These are phyloP conservation scores for Erythrolamprus reginae DNA, from an alignment of 2,113 vertebrate genomes.

Conservation along the genomic window DNA sequence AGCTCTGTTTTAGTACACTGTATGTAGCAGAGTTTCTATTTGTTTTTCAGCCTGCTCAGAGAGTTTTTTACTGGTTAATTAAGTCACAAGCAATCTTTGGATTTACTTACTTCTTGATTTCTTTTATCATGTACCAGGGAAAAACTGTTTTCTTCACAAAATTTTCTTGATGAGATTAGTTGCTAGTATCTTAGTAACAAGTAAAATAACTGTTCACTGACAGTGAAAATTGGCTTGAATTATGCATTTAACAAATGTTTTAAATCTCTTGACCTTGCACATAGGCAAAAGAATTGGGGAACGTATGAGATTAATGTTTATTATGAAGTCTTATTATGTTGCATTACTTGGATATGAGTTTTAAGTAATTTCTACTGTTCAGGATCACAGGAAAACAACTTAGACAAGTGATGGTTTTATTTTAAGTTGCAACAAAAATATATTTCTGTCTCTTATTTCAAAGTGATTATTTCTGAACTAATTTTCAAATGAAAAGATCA, in stretches of 20 bases:
- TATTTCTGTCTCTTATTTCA: neutral
- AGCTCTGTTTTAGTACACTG: neutral
- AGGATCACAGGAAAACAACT: neutral
- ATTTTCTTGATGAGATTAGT: neutral
- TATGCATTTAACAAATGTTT: neutral
- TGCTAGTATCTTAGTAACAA: neutral
- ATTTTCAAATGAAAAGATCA: neutral
- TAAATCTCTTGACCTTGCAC: neutral
- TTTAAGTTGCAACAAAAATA: neutral
- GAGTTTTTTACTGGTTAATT: neutral
- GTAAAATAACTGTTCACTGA: neutral
- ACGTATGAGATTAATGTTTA: neutral
- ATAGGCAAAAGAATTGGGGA: neutral
- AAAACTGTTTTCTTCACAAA: neutral
- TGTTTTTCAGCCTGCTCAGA: neutral
- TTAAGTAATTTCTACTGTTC: neutral
- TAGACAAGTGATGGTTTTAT: neutral
- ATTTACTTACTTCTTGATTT: neutral
- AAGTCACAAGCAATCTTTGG: neutral
- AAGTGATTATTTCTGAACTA: neutral
- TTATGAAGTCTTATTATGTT: neutral
- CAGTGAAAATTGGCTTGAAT: neutral
- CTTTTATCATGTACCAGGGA: neutral
- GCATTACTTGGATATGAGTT: neutral
- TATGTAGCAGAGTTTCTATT: neutral